Base-by-base conservation (phyloP, 2,888 invertebrate species). In the Antheraea assamensis region DNA sequence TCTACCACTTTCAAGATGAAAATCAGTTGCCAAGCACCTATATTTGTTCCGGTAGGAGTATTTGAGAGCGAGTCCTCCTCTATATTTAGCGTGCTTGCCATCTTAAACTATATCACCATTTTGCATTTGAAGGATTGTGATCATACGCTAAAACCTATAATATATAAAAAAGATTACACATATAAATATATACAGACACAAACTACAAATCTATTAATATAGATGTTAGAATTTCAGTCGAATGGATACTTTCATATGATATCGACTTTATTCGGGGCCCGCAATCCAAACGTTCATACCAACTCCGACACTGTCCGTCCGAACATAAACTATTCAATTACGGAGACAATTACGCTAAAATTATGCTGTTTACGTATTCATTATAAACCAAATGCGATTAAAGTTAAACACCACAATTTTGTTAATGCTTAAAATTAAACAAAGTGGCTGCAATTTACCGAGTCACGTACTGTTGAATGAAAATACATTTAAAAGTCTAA, bases 311-410 rank as follows among this genome's bases (percentile, higher is more conserved):
- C 68, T 68, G 68, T 0, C 35, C 68, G 68, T n/a, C 7, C 35
- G 21, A 35, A 68, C 42, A 30, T 74, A 42, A 35, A 64, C 61
- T 31, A 49, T 35, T 71, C 52, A 71, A 71, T 52, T 31, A 52
- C 52, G 27, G 30, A 24, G 31, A 52, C 78, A 78, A 81, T 80
- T 81, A 81, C 72, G 70, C 55, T 74, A 77, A 78, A 81, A 81
- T 76, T 72, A 72, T 68, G 30, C 77, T 72, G 74, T 77, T 80
- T 78, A 78, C 76, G 47, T 71, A 73, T 74, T 52, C 71, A 71
- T 55, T 72, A 68, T 68, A 30, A 52, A 35, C 66, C 35, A 72
- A 74, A 74, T 71, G 27, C 47, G 55, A 77, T 77, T 64, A 72
- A 66, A 66, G 35, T 74, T 78, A 80, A 81, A 77, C 70, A 30